Conservation (phyloP, 1,140 invertebrate genomes). For the Euwallacea fornicatus region DNA sequence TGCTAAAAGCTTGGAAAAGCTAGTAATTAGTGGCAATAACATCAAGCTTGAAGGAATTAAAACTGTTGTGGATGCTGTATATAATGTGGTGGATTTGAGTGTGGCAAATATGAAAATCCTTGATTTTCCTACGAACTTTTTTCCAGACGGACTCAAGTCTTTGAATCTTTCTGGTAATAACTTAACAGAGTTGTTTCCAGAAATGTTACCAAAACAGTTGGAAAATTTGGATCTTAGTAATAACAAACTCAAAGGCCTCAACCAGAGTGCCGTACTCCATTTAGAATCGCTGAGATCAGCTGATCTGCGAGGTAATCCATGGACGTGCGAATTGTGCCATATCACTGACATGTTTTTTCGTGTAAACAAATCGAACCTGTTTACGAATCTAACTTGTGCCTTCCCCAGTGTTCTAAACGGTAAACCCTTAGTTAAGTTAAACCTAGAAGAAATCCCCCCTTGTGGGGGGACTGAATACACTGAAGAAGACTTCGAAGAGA, state of each 20-base stretch:
- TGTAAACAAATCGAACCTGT: constrained; percentile 53
- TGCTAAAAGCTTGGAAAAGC: constrained; percentile 61
- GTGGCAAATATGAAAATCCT: constrained; percentile 63
- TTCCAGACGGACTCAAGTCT: constrained; percentile 57
- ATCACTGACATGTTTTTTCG: constrained; percentile 55
- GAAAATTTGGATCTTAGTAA: constrained; percentile 62
- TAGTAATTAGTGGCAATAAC: constrained; percentile 70
- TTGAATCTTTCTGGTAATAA: constrained; percentile 62
- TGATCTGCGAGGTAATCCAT: constrained; percentile 63
- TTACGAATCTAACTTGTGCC: constrained; percentile 47
- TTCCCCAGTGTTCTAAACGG: constrained; percentile 47
- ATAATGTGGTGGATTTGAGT: constrained; percentile 60
- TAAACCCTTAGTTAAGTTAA: constrained; percentile 42
- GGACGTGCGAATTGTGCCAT: constrained; percentile 67
- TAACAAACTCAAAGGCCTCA: constrained; percentile 63
- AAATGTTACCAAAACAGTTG: constrained; percentile 58
- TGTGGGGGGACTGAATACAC: constrained; percentile 41
- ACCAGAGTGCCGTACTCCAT: constrained; percentile 58
- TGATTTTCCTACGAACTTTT: constrained; percentile 58
- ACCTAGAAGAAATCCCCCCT: constrained; percentile 42
- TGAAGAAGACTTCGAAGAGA: constrained; percentile 15
- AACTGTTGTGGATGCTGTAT: constrained; percentile 59
- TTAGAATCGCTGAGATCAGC: constrained; percentile 59
- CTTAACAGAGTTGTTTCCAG: constrained; percentile 44
- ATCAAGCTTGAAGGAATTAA: constrained; percentile 54